Evolutionary conservation across 2,888 invertebrate genomes (phyloP), one percentile per base, ranked within the genome.

Genomic region (Chrysolina oricalcia): DNA sequence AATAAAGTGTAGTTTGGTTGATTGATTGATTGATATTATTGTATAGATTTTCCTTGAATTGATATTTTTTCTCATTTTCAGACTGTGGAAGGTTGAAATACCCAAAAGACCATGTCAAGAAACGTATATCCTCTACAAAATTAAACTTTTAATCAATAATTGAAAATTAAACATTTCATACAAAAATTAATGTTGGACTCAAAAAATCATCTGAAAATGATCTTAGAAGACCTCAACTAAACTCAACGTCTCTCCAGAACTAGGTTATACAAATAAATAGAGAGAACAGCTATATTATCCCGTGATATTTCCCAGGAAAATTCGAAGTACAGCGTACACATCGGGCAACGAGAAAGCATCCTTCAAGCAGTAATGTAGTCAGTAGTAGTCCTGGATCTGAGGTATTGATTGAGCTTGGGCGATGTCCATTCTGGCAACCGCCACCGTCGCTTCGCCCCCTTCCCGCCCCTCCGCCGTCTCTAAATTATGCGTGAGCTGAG

Each of bases 401-500:
- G 86, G 87, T 87, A 87, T 87, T 87, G 87, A 87, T 87, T 87
- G 87, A 87, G 87, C 86, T 84, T 81, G 87, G 88, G 87, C 88
- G 88, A 88, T 88, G 88, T 89, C 88, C 88, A 89, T 89, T 89
- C 88, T 88, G 85, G 87, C 88, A 87, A 88, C 88, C 88, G 87
- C 73, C 73, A 40, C 76, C 71, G 56, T 64, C 69, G 68, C 71
- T 63, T 66, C 73, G 41, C 64, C 66, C 76, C 70, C 69, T 69
- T 62, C 72, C 53, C 56, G n/a, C 68, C 72, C 71, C 56, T 43
- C 46, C 75, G 69, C 65, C 88, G 88, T 87, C 87, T 88, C 88
- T 89, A 88, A 88, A 88, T 89, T 88, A 88, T 89, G 89, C 89
- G 88, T 89, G 88, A 88, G 89, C 87, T 87, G 87, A 88, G 88